A percentile compares a stretch with the other conserved stretches of the same genome.
phyloP scores from a whole-genome alignment of 1,140 invertebrate species.

The Cheumatopsyche charites region DNA sequence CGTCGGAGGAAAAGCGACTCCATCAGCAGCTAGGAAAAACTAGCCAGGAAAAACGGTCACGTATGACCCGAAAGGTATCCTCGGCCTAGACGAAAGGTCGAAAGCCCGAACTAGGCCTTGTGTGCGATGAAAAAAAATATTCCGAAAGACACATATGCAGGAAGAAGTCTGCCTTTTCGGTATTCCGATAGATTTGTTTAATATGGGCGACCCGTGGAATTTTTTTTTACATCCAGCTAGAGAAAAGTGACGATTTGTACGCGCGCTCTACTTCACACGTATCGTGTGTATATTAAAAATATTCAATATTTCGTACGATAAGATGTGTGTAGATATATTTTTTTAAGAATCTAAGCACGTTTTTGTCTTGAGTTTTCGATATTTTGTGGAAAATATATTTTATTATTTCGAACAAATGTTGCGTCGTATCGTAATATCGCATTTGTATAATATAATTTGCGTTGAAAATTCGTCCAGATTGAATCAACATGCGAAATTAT shows the following conservation, averaged over 20 bases:
- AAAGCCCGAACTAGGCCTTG: background rate
- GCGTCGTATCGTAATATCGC: too few relatives aligned
- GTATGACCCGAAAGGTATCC: slow-evolving; percentile 27
- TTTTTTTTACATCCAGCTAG: background rate
- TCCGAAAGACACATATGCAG: background rate
- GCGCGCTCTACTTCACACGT: too few relatives aligned
- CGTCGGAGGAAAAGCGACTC: background rate
- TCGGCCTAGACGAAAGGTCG: background rate
- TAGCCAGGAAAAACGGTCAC: slow-evolving; percentile 18
- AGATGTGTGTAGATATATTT: too few relatives aligned
- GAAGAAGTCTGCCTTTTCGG: background rate
- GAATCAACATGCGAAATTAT: too few relatives aligned
- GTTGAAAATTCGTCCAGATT: background rate
- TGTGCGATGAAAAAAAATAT: background rate
- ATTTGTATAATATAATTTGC: too few relatives aligned
- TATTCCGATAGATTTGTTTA: slow-evolving; percentile 27
- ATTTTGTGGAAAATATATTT: too few relatives aligned
- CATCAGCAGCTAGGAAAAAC: background rate
- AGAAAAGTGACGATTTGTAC: slow-evolving; percentile 6
- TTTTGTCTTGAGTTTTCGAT: too few relatives aligned
- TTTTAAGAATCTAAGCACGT: too few relatives aligned
- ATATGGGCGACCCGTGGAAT: slow-evolving; percentile 16
- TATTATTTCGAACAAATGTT: too few relatives aligned
- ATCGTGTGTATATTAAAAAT: too few relatives aligned
- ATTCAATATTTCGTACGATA: too few relatives aligned